Percentiles rank a stretch among this genome's conserved stretches.
phyloP scores from a whole-genome alignment of 2,888 invertebrate genomes.

The Entomobrya proxima region DNA sequence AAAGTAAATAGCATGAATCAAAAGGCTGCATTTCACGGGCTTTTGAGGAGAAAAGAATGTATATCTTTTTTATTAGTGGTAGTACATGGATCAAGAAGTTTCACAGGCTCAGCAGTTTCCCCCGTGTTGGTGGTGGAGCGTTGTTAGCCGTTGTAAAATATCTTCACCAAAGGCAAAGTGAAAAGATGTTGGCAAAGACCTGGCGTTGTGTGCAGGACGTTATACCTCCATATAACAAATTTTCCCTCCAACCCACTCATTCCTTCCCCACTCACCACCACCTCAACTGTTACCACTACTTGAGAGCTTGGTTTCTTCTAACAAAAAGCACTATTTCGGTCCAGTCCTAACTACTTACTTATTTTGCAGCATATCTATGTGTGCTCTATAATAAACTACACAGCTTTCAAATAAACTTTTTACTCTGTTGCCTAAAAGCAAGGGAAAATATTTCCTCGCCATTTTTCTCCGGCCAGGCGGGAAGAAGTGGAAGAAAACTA shows the following conservation, averaged over 20 bases:
- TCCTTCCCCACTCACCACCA: slow-evolving; percentile 14
- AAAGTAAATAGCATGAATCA: slow-evolving; percentile 34
- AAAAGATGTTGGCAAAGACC: slow-evolving; percentile 9
- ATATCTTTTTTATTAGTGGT: slow-evolving; percentile 18
- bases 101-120: slow-evolving; percentile 19
- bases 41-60: neutral
- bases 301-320: slow-evolving; percentile 9
- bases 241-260: slow-evolving; percentile 12
- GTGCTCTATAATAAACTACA: neutral
- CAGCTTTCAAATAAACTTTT: slow-evolving; percentile 8
- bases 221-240: neutral
- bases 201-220: neutral
- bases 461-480: slow-evolving; percentile 1
- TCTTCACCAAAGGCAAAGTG: neutral
- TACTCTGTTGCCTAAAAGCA: slow-evolving; percentile 20
- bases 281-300: slow-evolving; percentile 26
- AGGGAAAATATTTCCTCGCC: slow-evolving; percentile 14
- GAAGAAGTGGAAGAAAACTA: slow-evolving; percentile 16
- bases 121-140: neutral
- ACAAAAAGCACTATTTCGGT: slow-evolving; percentile 17
- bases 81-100: slow-evolving; percentile 31
- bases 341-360: neutral
- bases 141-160: neutral
- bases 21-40: slow-evolving; percentile 27
- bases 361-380: slow-evolving; percentile 1